Evolutionary conservation across 2,113 vertebrate species (phyloP), one percentile per base, ranked within the genome.

Genomic region (Theristicus caerulescens): DNA sequence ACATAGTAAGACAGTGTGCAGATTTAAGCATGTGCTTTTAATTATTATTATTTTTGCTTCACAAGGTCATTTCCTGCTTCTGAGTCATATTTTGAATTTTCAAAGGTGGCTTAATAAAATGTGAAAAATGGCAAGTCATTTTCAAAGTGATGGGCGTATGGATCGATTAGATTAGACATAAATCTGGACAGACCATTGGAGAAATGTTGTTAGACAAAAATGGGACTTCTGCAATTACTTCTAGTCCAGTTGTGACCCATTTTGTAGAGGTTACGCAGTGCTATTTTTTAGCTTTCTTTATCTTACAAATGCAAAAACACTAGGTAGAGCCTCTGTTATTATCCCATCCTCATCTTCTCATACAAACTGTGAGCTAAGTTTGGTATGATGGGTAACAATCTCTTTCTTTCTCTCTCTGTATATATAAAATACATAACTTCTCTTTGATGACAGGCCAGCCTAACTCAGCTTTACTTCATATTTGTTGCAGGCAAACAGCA

Each of bases 181-280:
- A 92, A 79, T 95, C 94, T 95, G 95, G 93, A 96, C 83, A 96
- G 81, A 92, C 58, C 31, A 1, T 79, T 92, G 70, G 81, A 93
- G 89, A 96, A 94, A 95, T 87, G 88, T 97, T 93, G 88, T 91
- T 91, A 94, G 83, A 97, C 94, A 95, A 97, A 97, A 96, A 95
- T 87, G 62, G 64, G 93, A 95, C 94, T 95, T 93, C 95, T 95
- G 81, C 86, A 94, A 92, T 96, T 97, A 96, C 67, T 97, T 97
- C 96, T 97, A 93, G 93, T 96, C 96, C 94, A 96, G 62, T 96
- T 93, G 92, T 95, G 95, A 94, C 91, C 92, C 74, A 94, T 94
- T 95, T 94, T 94, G 79, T 59, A 78, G 88, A 94, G 81, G 78
- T 92, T 94, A 92, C 4, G 2, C 46, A 80, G 77, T 83, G 42